Base-by-base conservation (phyloP, 2,888 invertebrate species). In the Drosophila bunnanda region DNA sequence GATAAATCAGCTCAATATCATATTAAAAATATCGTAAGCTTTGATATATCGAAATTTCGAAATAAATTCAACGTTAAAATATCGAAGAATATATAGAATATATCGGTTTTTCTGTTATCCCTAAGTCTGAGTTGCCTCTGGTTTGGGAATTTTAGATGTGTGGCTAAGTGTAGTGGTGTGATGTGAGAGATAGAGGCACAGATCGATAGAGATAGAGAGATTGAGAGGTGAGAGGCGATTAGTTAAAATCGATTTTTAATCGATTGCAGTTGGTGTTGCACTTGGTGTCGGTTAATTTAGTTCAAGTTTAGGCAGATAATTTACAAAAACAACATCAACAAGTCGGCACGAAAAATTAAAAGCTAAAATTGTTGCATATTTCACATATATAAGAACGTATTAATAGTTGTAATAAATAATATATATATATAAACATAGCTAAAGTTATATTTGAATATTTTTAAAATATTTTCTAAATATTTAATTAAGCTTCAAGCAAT, bases 271-370 rank as follows among this genome's bases (percentile, higher is more conserved):
- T 67, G 66, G 68, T 67, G 68, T 67, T 54, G 68, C 68, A 69
- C 41, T 69, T 48, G 48, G 66, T 73, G 73, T 66, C 59, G 67
- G 59, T 46, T 65, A 74, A 55, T 69, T 65, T 77, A 44, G 46
- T 54, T 73, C 46, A 50, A 72, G 56, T 71, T 69, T 78, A 82
- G 84, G 88, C 90, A 89, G 90, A 90, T 90, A 90, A 90, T 90
- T 90, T 90, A 90, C 90, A 88, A 91, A 90, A 90, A 90, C 90
- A 87, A 90, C 89, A 84, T 82, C 80, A 79, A 87, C 78, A 86
- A 76, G 71, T 87, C 66, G 25, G 68, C 66, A 67, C 66, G 61
- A 71, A 38, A 60, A 61, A 61, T 43, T 15, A 71, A 48, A 70
- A 70, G 72, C 58, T 61, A 72, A 64, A 30, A 55, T 72, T 72